Percentiles rank a stretch among this genome's conserved stretches.
Evolutionary conservation across 2,888 invertebrate genomes (phyloP).

Genomic region (Tenthredo livida): DNA sequence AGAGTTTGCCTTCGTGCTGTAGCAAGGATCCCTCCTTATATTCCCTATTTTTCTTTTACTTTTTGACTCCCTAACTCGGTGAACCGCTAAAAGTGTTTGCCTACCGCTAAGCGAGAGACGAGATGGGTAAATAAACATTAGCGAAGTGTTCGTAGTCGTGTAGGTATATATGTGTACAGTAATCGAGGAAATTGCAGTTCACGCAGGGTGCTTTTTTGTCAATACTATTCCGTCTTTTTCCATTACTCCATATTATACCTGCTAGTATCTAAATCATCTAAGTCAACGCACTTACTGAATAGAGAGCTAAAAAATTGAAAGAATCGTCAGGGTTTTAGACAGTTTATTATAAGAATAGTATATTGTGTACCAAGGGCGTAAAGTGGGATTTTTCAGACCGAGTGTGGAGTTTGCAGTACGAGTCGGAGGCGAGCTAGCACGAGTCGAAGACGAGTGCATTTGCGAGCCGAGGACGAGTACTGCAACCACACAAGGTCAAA

Average conservation of each 20-base stretch:
- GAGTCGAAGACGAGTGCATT: too few species aligned
- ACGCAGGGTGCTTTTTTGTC: background rate
- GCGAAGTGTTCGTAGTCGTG: background rate
- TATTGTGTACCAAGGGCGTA: too few species aligned
- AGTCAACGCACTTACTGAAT: too few species aligned
- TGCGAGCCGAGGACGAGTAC: too few species aligned
- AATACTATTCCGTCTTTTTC: background rate
- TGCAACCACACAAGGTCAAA: too few species aligned
- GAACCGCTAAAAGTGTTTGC: constrained; percentile 20
- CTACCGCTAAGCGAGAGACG: background rate
- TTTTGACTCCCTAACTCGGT: constrained; percentile 3
- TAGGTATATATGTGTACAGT: background rate
- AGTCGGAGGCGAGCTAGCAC: too few species aligned
- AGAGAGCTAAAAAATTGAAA: too few species aligned
- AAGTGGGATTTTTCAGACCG: too few species aligned
- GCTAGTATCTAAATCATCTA: too few species aligned
- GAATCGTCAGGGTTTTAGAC: too few species aligned
- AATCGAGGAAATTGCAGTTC: background rate
- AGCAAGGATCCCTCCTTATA: background rate
- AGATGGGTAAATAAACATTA: constrained; percentile 17
- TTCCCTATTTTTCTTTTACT: background rate
- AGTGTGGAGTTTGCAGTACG: too few species aligned
- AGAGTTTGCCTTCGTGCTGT: background rate
- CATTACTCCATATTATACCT: background rate
- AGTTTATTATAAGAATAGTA: too few species aligned